Evolutionary conservation across 1,140 invertebrate genomes (phyloP).

Genomic region (Dysdera silvatica): DNA sequence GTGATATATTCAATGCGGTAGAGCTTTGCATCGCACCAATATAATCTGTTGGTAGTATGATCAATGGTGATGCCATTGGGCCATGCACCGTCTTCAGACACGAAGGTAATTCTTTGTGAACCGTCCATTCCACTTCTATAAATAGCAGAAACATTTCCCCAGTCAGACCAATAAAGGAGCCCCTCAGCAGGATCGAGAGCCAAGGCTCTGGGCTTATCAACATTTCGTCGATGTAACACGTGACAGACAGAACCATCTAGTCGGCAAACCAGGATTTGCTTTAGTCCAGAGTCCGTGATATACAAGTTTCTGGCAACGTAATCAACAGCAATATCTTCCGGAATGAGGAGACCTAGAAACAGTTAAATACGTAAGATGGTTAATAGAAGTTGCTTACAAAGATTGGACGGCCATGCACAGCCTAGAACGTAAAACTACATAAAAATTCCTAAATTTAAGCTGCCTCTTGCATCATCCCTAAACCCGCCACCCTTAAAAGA

Average conservation of each 20-base stretch:
- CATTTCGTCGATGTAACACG: slow-evolving; percentile 43
- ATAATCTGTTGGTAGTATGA: slow-evolving; percentile 46
- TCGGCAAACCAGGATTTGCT: slow-evolving; percentile 46
- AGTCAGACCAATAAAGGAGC: slow-evolving; percentile 77
- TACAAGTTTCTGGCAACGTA: slow-evolving; percentile 52
- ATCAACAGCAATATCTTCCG: slow-evolving; percentile 47
- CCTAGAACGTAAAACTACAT: slow-evolving; percentile 50
- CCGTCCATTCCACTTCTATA: slow-evolving; percentile 73
- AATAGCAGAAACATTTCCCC: slow-evolving; percentile 53
- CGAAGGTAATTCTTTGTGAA: slow-evolving; percentile 60
- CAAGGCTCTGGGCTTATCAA: slow-evolving; percentile 36
- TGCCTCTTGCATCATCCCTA: slow-evolving; percentile 66
- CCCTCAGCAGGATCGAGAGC: slow-evolving; percentile 40
- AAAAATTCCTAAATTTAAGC: slow-evolving; percentile 53
- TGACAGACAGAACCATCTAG: slow-evolving; percentile 45
- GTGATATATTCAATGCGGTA: slow-evolving; percentile 51
- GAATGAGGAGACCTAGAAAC: slow-evolving; percentile 23
- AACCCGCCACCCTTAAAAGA: slow-evolving; percentile 53
- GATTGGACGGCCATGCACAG: slow-evolving; percentile 4
- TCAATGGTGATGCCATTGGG: slow-evolving; percentile 65
- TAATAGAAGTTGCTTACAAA: slow-evolving; percentile 13
- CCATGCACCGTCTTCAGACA: slow-evolving; percentile 60
- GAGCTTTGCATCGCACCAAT: slow-evolving; percentile 49
- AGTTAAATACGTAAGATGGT: background rate
- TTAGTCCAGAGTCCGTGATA: slow-evolving; percentile 45